These are phyloP conservation scores for Caerostris darwini DNA, from an alignment of 1,140 invertebrate species.

Conservation along the genomic window DNA sequence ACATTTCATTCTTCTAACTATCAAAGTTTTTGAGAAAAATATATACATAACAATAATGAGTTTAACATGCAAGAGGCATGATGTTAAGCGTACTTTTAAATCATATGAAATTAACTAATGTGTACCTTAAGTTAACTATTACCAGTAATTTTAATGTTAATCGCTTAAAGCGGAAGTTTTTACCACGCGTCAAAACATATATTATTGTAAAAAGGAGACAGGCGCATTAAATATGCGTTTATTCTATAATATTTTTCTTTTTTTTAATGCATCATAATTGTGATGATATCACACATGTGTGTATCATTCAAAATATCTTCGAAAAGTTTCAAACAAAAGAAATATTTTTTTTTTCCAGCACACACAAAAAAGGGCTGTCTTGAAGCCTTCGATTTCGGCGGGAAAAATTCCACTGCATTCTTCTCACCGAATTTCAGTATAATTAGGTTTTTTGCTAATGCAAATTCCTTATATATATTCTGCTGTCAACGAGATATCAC, in stretches of 20 bases:
- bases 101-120: too few species aligned
- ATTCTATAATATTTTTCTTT: background rate
- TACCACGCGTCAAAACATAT: too few species aligned
- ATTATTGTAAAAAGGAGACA: too few species aligned
- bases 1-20: too few species aligned
- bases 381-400: background rate
- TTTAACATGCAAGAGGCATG: too few species aligned
- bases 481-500: conserved; percentile 36
- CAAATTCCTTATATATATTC: conserved; percentile 29
- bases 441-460: conserved; percentile 65
- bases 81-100: too few species aligned
- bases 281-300: background rate
- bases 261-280: background rate
- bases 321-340: background rate
- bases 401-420: background rate
- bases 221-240: too few species aligned
- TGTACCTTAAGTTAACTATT: too few species aligned
- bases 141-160: too few species aligned
- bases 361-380: background rate
- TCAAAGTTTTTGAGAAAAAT: too few species aligned
- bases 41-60: too few species aligned
- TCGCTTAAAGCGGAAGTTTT: too few species aligned
- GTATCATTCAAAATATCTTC: background rate
- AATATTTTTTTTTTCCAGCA: background rate
- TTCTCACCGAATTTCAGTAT: conserved; percentile 34